Evolutionary conservation across 2,797 vertebrate genomes (phyloP).

Genomic region (Chaenodraco wilsoni): DNA sequence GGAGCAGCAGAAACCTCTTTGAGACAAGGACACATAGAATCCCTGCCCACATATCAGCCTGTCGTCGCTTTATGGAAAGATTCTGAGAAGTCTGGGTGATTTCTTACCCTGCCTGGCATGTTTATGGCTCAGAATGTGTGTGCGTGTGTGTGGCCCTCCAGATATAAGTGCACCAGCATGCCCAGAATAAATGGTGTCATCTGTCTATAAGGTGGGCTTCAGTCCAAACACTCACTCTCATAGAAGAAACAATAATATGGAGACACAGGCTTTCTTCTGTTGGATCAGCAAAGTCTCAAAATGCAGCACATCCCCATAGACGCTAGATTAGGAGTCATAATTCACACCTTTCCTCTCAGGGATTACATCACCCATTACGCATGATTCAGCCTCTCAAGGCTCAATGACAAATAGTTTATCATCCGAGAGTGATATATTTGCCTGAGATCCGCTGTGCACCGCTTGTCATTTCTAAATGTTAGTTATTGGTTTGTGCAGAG

Average conservation of each 20-base stretch:
- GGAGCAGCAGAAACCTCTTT: constrained; percentile 9
- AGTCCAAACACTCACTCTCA: constrained; percentile 50
- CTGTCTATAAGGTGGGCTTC: constrained; percentile 56
- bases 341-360: constrained; percentile 50
- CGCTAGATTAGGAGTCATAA: constrained; percentile 51
- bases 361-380: constrained; percentile 68
- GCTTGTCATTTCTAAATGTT: constrained; percentile 30
- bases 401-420: constrained; percentile 59
- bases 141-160: constrained; percentile 25
- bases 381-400: constrained; percentile 58
- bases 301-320: constrained; percentile 23
- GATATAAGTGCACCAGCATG: constrained; percentile 55
- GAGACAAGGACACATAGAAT: constrained; percentile 49
- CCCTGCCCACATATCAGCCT: constrained; percentile 38
- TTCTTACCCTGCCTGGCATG: constrained; percentile 59
- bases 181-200: constrained; percentile 57
- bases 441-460: constrained; percentile 16
- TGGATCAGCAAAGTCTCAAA: constrained; percentile 58
- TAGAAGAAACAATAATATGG: constrained; percentile 45
- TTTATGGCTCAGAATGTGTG: constrained; percentile 53
- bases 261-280: constrained; percentile 48
- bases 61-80: constrained; percentile 40
- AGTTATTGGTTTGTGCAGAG: constrained; percentile 46
- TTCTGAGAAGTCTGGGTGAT: constrained; percentile 43
- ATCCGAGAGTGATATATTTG: constrained; percentile 51